Conservation (phyloP, 2,797 vertebrate species). For the Trichosurus vulpecula region DNA sequence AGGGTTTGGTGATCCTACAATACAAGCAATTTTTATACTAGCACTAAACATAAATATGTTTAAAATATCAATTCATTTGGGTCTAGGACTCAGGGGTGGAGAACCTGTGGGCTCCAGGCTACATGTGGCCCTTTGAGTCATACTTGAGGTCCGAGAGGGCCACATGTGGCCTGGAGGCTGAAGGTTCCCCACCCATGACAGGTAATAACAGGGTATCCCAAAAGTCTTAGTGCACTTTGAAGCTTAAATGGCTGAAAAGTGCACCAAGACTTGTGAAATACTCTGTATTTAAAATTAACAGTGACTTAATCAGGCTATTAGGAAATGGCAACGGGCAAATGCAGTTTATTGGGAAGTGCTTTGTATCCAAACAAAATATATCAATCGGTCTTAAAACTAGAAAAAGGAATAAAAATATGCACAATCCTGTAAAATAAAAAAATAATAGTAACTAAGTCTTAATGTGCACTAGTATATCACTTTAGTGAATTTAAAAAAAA, state of each 20-base stretch:
- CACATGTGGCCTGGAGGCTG: no score
- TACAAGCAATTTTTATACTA: not conserved
- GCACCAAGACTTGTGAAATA: not conserved
- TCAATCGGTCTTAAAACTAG: not conserved
- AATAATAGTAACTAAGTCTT: not conserved
- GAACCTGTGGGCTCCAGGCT: no score
- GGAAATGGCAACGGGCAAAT: not conserved
- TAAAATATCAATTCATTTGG: not conserved
- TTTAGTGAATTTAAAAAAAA: constrained; percentile 8
- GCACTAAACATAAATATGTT: not conserved
- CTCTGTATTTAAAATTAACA: not conserved
- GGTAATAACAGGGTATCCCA: not conserved
- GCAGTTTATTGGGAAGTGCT: not conserved
- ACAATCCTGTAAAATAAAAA: not conserved
- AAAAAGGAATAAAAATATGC: not conserved
- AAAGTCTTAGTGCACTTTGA: not conserved
- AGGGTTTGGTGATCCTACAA: not conserved
- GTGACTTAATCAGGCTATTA: not conserved
- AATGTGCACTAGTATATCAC: not conserved
- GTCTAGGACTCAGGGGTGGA: not conserved
- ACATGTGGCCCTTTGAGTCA: no score
- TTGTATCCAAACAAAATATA: not conserved
- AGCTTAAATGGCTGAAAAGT: not conserved
- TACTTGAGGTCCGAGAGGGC: no score
- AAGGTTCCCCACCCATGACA: no score